Percentiles rank a stretch among this genome's conserved stretches.
phyloP scores from a whole-genome alignment of 1,140 invertebrate genomes.

The Caenorhabditis tropicalis region DNA sequence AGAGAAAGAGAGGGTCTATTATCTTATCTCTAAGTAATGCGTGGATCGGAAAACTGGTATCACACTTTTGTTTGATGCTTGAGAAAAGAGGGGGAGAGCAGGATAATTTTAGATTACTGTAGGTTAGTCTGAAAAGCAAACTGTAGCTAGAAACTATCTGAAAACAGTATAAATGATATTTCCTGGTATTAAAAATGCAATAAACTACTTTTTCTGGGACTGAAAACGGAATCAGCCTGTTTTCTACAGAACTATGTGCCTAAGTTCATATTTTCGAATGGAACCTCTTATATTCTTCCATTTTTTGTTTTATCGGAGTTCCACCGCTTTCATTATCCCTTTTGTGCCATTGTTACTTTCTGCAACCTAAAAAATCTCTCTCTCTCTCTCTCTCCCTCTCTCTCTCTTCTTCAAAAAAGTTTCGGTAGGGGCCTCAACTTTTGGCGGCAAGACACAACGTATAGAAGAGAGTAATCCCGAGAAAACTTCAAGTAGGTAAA shows the following conservation, averaged over 20 bases:
- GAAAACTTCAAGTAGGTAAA: conserved; percentile 44
- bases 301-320: background rate
- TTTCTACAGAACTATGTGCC: too few species aligned
- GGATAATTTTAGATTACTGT: background rate
- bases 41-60: conserved; percentile 12
- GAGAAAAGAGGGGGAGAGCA: background rate
- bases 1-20: background rate
- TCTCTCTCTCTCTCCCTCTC: background rate
- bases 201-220: too few species aligned
- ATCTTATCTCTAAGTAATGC: conserved; percentile 22
- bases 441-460: conserved; percentile 34
- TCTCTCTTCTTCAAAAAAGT: background rate
- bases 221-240: too few species aligned
- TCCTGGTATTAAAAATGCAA: too few species aligned
- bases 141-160: too few species aligned
- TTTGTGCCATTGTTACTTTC: background rate
- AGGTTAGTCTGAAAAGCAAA: background rate
- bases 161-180: too few species aligned
- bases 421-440: background rate
- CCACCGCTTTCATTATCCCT: background rate
- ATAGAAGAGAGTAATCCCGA: conserved; percentile 27
- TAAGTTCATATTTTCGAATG: too few species aligned
- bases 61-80: background rate
- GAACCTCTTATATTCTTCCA: too few species aligned
- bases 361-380: background rate